These are phyloP conservation scores for Lacanobia wlatinum DNA, from an alignment of 2,888 invertebrate genomes.

Conservation along the genomic window DNA sequence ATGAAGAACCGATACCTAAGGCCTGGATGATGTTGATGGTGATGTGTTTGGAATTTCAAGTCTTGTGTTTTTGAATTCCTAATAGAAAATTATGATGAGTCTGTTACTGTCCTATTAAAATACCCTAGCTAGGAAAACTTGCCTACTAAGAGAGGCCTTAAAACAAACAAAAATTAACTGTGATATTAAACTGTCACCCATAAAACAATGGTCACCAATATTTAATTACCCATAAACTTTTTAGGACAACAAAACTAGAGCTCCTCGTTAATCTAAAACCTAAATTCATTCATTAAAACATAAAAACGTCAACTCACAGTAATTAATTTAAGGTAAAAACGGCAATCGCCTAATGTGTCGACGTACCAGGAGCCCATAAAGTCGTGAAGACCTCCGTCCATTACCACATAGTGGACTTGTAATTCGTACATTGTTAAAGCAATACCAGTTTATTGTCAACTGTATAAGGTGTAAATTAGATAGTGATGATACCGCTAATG, in stretches of 20 bases:
- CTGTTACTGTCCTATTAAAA: background rate
- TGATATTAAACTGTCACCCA: background rate
- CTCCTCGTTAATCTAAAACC: conserved; percentile 59
- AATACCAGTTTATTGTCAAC: conserved; percentile 77
- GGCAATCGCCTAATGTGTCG: conserved; percentile 81
- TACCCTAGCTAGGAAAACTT: background rate
- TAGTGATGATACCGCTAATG: conserved; percentile 74
- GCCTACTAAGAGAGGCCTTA: background rate
- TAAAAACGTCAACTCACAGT: conserved; percentile 74
- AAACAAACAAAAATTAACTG: background rate
- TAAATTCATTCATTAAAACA: conserved; percentile 66
- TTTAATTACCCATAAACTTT: conserved; percentile 26
- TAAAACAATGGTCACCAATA: background rate
- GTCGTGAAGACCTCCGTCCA: conserved; percentile 64
- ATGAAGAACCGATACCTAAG: background rate
- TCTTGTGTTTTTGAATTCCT: background rate
- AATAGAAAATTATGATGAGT: too few species aligned
- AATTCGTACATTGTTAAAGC: conserved; percentile 72
- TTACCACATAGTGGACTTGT: conserved; percentile 76
- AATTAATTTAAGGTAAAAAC: conserved; percentile 78
- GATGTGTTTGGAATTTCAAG: background rate
- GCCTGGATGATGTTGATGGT: background rate
- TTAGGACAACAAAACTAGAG: conserved; percentile 41
- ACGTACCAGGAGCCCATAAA: conserved; percentile 62
- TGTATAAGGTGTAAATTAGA: conserved; percentile 81